phyloP scores from a whole-genome alignment of 1,140 invertebrate genomes.

The Drosophila suzukii region DNA sequence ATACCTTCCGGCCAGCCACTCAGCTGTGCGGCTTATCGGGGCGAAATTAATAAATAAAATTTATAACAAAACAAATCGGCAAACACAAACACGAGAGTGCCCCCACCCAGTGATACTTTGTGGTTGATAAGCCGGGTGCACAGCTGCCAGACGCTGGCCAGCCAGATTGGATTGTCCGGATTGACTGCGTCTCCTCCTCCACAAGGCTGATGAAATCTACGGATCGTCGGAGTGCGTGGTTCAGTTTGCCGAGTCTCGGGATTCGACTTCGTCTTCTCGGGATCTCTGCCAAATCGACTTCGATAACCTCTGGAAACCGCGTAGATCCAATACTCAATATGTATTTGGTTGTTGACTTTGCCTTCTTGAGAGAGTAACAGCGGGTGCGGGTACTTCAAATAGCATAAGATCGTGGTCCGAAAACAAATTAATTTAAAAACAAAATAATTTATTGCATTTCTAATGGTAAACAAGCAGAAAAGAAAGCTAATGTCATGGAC shows the following conservation, averaged over 20 bases:
- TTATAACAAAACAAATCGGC: slow-evolving; percentile 57
- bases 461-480: no score
- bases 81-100: slow-evolving; percentile 33
- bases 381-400: not conserved
- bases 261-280: slow-evolving; percentile 10
- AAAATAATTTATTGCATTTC: no score
- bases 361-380: slow-evolving; percentile 8
- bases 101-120: slow-evolving; percentile 23
- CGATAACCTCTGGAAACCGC: slow-evolving; percentile 30
- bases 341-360: slow-evolving; percentile 42
- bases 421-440: not conserved
- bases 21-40: slow-evolving; percentile 56
- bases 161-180: slow-evolving; percentile 38
- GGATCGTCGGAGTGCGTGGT: slow-evolving; percentile 29
- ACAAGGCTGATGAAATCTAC: slow-evolving; percentile 56
- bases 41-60: slow-evolving; percentile 55
- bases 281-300: not conserved
- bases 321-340: slow-evolving; percentile 13
- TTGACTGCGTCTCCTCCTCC: slow-evolving; percentile 16
- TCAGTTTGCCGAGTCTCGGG: not conserved
- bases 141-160: slow-evolving; percentile 41
- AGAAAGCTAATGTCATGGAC: no score
- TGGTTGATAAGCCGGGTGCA: slow-evolving; percentile 35
- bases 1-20: slow-evolving; percentile 42
- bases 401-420: not conserved